phyloP scores from a whole-genome alignment of 2,797 vertebrate species.

The Pteropus rufus region DNA sequence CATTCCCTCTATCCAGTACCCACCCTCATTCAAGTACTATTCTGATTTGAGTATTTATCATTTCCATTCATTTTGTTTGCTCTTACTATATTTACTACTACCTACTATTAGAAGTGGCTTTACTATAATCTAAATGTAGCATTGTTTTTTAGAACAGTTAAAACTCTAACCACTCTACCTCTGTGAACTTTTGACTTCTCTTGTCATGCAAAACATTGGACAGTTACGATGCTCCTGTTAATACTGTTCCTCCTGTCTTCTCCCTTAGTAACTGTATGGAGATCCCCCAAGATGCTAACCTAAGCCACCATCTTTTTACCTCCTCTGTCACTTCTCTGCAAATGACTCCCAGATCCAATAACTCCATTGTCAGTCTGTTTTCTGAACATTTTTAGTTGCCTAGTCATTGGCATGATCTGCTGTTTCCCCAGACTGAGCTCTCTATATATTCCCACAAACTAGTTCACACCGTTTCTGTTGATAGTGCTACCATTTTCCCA shows the following conservation, averaged over 20 bases:
- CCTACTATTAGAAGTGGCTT: not conserved
- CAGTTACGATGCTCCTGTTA: not conserved
- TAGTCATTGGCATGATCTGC: not conserved
- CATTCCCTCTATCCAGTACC: no score
- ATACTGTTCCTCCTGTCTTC: not conserved
- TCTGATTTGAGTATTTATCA: constrained; percentile 13
- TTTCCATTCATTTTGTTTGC: not conserved
- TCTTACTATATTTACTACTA: not conserved
- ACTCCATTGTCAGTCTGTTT: not conserved
- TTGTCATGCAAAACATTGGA: not conserved
- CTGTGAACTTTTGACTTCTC: not conserved
- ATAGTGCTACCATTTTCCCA: not conserved
- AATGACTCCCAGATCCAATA: not conserved
- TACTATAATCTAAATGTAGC: not conserved
- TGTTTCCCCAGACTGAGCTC: not conserved
- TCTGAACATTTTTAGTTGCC: not conserved
- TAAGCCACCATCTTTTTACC: not conserved
- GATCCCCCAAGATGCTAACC: not conserved
- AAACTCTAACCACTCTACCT: not conserved
- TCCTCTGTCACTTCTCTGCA: not conserved
- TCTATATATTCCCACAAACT: not conserved
- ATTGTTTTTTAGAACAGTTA: not conserved
- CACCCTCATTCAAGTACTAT: not conserved
- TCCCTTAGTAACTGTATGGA: not conserved
- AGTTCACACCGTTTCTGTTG: not conserved